A percentile compares a stretch with the other conserved stretches of the same genome.
phyloP scores from a whole-genome alignment of 2,888 invertebrate species.

The Troides aeacus region DNA sequence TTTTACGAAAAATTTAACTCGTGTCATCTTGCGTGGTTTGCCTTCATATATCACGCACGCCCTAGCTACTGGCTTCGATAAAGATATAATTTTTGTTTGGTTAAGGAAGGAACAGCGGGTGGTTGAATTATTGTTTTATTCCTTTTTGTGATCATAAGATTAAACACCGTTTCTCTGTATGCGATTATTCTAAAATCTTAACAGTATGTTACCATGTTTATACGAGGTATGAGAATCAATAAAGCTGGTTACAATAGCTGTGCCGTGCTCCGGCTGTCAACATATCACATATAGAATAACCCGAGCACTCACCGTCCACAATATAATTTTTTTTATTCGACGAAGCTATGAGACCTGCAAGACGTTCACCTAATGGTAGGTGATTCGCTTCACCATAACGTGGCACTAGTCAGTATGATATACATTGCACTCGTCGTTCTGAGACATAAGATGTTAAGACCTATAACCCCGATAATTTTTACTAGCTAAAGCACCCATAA shows the following conservation, averaged over 20 bases:
- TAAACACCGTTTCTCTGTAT: neutral
- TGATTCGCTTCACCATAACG: too few species aligned
- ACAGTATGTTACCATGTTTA: neutral
- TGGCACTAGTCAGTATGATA: too few species aligned
- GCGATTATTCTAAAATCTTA: neutral
- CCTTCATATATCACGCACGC: slow-evolving; percentile 24
- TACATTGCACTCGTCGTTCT: too few species aligned
- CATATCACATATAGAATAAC: too few species aligned
- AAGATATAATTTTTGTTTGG: slow-evolving; percentile 35
- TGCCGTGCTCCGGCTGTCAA: too few species aligned
- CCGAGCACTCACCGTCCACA: too few species aligned
- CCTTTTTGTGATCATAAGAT: slow-evolving; percentile 6
- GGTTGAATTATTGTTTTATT: slow-evolving; percentile 30
- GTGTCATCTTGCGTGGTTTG: slow-evolving; percentile 18
- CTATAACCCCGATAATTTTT: too few species aligned
- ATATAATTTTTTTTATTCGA: too few species aligned
- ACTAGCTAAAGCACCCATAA: too few species aligned
- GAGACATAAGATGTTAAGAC: too few species aligned
- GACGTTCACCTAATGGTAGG: too few species aligned
- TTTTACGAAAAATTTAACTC: slow-evolving; percentile 12
- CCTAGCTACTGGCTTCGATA: slow-evolving; percentile 32
- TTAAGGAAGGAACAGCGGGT: slow-evolving; percentile 28
- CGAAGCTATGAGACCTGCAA: too few species aligned
- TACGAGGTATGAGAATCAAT: neutral
- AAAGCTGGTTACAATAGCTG: neutral